A percentile compares a stretch with the other conserved stretches of the same genome.
Evolutionary conservation across 2,113 vertebrate species (phyloP).

Genomic region (Blennius ocellaris): DNA sequence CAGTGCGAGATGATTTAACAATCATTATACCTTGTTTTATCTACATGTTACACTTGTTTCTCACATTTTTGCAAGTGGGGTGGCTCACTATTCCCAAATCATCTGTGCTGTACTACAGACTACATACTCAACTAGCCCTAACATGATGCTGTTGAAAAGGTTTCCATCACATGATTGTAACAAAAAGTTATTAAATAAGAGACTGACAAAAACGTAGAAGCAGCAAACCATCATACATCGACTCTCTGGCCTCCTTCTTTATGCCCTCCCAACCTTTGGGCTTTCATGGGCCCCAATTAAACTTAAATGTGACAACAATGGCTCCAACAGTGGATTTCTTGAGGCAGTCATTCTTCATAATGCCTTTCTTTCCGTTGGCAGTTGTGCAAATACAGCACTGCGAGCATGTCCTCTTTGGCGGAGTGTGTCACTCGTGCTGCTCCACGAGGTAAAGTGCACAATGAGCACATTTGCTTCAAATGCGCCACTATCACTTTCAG

Average conservation of each 20-base stretch:
- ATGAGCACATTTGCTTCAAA: conserved; percentile 79
- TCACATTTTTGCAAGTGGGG: no score
- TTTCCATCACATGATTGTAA: no score
- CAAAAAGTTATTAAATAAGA: no score
- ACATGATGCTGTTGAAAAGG: no score
- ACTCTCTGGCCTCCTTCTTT: conserved; percentile 27
- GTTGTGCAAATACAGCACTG: conserved; percentile 58
- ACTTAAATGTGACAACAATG: conserved; percentile 44
- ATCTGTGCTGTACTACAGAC: no score
- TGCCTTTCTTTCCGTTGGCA: conserved; percentile 32
- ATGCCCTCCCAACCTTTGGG: conserved; percentile 47
- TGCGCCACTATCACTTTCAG: conserved; percentile 77
- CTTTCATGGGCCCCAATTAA: conserved; percentile 49
- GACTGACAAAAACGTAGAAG: conserved; percentile 34
- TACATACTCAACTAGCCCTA: no score
- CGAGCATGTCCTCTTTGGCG: conserved; percentile 64
- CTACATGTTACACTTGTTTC: no score
- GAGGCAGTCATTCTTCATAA: conserved; percentile 48
- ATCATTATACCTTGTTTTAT: no score
- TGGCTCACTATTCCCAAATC: no score
- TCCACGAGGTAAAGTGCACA: conserved; percentile 74
- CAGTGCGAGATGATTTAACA: no score
- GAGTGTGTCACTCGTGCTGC: conserved; percentile 59
- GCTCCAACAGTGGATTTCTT: conserved; percentile 28
- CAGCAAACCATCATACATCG: conserved; percentile 30